Conservation (phyloP, 2,797 vertebrate genomes). For the Notamacropus eugenii region DNA sequence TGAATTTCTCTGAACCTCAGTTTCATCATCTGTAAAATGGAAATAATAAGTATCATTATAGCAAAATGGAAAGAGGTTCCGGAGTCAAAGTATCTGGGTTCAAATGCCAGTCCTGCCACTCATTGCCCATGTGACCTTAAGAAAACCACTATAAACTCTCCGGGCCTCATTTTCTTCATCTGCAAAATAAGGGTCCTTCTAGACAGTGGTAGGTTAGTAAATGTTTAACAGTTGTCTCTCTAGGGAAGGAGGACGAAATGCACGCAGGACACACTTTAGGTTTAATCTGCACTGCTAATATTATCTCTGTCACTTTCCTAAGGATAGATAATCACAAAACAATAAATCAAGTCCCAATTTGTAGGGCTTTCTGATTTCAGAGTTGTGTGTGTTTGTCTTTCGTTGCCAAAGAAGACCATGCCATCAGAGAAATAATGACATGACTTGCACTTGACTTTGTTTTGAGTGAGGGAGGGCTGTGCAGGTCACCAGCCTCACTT, state of each 20-base stretch:
- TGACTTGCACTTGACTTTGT: no score
- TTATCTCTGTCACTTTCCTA: neutral
- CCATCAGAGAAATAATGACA: no score
- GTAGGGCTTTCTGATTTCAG: neutral
- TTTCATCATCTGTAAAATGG: neutral
- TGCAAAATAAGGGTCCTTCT: neutral
- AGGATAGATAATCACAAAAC: neutral
- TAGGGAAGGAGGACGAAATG: accelerated
- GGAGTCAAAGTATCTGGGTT: neutral
- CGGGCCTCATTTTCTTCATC: conserved; percentile 26
- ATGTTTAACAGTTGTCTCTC: neutral
- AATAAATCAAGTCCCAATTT: neutral
- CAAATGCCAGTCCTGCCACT: neutral
- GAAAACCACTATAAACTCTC: neutral
- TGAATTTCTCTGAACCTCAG: neutral
- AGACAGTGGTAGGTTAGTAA: neutral
- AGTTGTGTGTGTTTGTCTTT: neutral
- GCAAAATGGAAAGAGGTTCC: neutral
- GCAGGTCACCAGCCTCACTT: no score
- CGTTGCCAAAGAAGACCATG: no score
- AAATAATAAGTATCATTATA: neutral
- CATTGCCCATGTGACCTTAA: neutral
- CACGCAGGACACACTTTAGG: neutral
- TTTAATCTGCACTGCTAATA: neutral
- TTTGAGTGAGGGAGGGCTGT: no score